Conservation (phyloP, 2,888 invertebrate genomes). For the Aporophyla lueneburgensis region DNA sequence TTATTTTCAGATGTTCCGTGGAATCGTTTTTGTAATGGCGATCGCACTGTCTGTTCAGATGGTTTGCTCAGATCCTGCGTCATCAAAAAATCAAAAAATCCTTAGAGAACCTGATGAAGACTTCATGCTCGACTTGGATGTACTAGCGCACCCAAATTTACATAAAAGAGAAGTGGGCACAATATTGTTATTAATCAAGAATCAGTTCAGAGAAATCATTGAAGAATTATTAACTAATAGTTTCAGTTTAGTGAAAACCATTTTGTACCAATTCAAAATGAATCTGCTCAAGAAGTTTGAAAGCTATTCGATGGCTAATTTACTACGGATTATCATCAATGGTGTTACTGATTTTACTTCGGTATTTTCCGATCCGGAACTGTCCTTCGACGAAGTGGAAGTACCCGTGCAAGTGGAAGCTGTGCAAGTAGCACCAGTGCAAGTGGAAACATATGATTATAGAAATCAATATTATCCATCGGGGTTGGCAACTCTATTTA, state of each 20-base stretch:
- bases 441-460: conserved; percentile 31
- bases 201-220: conserved; percentile 75
- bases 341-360: conserved; percentile 73
- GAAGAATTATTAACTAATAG: conserved; percentile 71
- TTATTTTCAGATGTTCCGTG: conserved; percentile 56
- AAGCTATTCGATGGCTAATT: conserved; percentile 74
- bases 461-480: conserved; percentile 26
- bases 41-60: conserved; percentile 36
- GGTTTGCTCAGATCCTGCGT: conserved; percentile 7
- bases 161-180: conserved; percentile 66
- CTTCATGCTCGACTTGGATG: conserved; percentile 36
- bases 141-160: conserved; percentile 12
- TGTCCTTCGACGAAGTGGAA: conserved; percentile 4
- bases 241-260: conserved; percentile 66
- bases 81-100: conserved; percentile 18
- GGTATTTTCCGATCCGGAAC: conserved; percentile 41
- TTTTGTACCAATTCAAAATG: conserved; percentile 73
- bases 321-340: conserved; percentile 74
- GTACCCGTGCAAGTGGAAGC: not conserved
- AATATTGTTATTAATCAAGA: conserved; percentile 71
- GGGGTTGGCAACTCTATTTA: conserved; percentile 14
- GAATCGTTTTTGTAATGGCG: conserved; percentile 9
- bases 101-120: conserved; percentile 36
- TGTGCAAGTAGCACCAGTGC: conserved; percentile 7
- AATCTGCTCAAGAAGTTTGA: conserved; percentile 75